Evolutionary conservation across 2,888 invertebrate species (phyloP).

Genomic region (Torymus texanus): DNA sequence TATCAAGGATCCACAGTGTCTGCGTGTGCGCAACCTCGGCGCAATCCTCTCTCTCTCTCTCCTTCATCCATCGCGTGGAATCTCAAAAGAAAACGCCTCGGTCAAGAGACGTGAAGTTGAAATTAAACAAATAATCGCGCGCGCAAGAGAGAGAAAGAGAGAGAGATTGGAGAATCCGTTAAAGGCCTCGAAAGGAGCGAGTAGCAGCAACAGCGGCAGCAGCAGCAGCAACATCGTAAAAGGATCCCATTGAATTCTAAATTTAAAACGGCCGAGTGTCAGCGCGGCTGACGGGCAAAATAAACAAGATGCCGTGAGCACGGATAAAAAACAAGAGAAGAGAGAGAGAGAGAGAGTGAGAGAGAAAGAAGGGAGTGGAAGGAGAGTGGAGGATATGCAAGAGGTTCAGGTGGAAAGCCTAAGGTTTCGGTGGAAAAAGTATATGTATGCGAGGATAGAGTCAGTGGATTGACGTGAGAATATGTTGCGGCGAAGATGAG

Average conservation of each 20-base stretch:
- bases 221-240: conserved; percentile 63
- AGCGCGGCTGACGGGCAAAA: conserved; percentile 72
- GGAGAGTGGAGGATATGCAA: not conserved
- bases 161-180: conserved; percentile 68
- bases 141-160: not conserved
- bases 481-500: too few species aligned
- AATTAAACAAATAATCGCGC: conserved; percentile 73
- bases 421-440: not conserved
- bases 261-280: conserved; percentile 73
- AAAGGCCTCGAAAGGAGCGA: conserved; percentile 67
- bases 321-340: not conserved
- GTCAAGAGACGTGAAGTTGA: conserved; percentile 63
- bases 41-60: conserved; percentile 25
- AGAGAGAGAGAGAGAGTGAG: too few species aligned
- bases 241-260: conserved; percentile 76
- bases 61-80: conserved; percentile 1
- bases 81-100: conserved; percentile 13
- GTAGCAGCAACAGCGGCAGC: not conserved
- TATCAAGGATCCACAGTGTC: conserved; percentile 38
- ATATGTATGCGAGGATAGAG: too few species aligned
- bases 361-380: not conserved
- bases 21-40: not conserved
- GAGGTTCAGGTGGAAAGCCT: too few species aligned
- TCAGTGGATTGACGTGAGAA: too few species aligned
- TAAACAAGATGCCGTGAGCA: conserved; percentile 69